Evolutionary conservation across 2,888 invertebrate species (phyloP).

Genomic region (Marasmarcha lunaedactyla): DNA sequence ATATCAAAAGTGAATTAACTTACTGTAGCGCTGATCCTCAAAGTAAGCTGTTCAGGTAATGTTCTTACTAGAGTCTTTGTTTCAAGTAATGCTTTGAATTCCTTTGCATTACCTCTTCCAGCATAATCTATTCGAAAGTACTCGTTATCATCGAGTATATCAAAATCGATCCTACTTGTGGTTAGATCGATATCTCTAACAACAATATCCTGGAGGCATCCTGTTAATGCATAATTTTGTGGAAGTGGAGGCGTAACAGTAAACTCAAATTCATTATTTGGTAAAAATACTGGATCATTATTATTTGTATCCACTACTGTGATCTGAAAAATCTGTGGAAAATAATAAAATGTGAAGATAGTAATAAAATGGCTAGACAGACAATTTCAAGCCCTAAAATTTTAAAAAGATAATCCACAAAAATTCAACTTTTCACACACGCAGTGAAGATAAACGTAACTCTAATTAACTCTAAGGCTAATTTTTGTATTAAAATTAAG

Average conservation of each 20-base stretch:
- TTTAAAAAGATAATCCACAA: no score
- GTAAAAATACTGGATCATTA: constrained; percentile 45
- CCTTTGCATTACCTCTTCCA: constrained; percentile 28
- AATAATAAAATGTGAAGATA: no score
- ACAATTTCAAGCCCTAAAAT: no score
- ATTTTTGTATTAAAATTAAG: no score
- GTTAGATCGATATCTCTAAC: constrained; percentile 67
- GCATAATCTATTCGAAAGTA: constrained; percentile 40
- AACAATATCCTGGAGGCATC: constrained; percentile 43
- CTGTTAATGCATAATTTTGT: constrained; percentile 46
- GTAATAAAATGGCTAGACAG: no score
- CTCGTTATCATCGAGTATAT: constrained; percentile 34
- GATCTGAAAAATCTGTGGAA: constrained; percentile 46
- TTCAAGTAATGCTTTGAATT: constrained; percentile 38
- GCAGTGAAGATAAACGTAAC: no score
- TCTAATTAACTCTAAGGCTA: no score
- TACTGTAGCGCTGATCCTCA: constrained; percentile 51
- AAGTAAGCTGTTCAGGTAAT: constrained; percentile 33
- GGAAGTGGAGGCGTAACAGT: constrained; percentile 57
- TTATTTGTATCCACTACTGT: constrained; percentile 61
- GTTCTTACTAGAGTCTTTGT: constrained; percentile 41
- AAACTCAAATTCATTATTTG: constrained; percentile 32
- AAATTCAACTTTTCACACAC: no score
- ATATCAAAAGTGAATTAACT: no score
- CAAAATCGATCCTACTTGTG: constrained; percentile 43